phyloP scores from a whole-genome alignment of 2,113 vertebrate species.

The Xenus cinereus region DNA sequence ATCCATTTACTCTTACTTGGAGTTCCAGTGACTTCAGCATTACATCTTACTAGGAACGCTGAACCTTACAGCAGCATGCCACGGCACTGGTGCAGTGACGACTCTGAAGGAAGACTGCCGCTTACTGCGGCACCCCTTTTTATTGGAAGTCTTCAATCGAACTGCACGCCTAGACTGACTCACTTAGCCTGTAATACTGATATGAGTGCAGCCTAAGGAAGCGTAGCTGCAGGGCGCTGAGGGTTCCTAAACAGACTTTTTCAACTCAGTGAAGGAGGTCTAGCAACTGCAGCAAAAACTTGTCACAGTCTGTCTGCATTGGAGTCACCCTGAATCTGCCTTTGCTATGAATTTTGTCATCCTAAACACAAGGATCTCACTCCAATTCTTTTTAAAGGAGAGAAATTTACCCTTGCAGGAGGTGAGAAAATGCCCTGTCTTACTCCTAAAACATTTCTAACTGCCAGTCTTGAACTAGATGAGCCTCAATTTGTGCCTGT shows the following conservation, averaged over 20 bases:
- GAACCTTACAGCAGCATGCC: background rate
- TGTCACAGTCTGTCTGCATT: background rate
- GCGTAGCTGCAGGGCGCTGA: background rate
- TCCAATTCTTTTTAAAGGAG: background rate
- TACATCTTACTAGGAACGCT: background rate
- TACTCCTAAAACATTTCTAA: background rate
- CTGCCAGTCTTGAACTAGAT: background rate
- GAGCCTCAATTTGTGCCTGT: background rate
- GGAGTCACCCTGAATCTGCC: background rate
- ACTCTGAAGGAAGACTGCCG: background rate
- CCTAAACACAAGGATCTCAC: background rate
- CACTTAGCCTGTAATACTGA: background rate
- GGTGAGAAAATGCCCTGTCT: background rate
- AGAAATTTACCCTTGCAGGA: background rate
- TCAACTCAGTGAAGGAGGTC: background rate
- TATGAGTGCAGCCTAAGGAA: background rate
- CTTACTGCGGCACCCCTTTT: background rate
- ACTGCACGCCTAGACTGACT: background rate
- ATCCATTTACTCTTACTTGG: background rate
- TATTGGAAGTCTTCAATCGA: background rate
- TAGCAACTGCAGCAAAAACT: background rate
- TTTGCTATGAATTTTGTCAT: background rate
- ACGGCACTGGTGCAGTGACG: background rate
- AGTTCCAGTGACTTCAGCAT: background rate
- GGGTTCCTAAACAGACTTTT: background rate